Evolutionary conservation across 2,888 invertebrate species (phyloP).

Genomic region (Strigamia crassipes): DNA sequence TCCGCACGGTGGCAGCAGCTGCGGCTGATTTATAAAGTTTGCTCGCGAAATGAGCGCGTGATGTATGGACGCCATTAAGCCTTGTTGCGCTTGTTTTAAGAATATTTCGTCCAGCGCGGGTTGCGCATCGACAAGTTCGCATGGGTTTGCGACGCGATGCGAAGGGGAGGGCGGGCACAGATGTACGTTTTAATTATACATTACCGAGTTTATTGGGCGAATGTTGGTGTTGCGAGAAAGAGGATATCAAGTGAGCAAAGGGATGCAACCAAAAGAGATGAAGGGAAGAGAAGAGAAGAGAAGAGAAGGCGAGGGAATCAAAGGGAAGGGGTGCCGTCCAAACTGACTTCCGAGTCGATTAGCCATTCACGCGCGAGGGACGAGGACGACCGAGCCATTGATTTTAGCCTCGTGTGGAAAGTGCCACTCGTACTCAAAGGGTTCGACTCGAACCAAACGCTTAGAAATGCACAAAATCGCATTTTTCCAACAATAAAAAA

Average conservation of each 20-base stretch:
- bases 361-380: slow-evolving; percentile 43
- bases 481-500: background rate
- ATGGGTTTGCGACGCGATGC: no score
- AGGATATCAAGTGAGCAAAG: no score
- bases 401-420: slow-evolving; percentile 26
- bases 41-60: slow-evolving; percentile 35
- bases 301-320: no score
- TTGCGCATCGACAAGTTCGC: no score
- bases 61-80: slow-evolving; percentile 45
- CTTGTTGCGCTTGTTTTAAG: background rate
- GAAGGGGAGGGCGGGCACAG: slow-evolving; percentile 32
- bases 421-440: slow-evolving; percentile 1
- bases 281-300: no score
- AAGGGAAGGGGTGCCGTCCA: slow-evolving; percentile 8
- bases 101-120: background rate
- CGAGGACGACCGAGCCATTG: slow-evolving; percentile 16
- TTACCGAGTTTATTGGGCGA: slow-evolving; percentile 43
- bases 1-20: slow-evolving; percentile 43
- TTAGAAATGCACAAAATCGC: background rate
- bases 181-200: slow-evolving; percentile 45
- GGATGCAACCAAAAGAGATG: slow-evolving; percentile 7
- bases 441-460: background rate
- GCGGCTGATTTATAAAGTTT: slow-evolving; percentile 43
- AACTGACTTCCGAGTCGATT: slow-evolving; percentile 42
- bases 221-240: background rate